Percentiles rank a stretch among this genome's conserved stretches.
These are phyloP conservation scores for Xyrichtys novacula DNA, from an alignment of 2,797 vertebrate species.

Conservation along the genomic window DNA sequence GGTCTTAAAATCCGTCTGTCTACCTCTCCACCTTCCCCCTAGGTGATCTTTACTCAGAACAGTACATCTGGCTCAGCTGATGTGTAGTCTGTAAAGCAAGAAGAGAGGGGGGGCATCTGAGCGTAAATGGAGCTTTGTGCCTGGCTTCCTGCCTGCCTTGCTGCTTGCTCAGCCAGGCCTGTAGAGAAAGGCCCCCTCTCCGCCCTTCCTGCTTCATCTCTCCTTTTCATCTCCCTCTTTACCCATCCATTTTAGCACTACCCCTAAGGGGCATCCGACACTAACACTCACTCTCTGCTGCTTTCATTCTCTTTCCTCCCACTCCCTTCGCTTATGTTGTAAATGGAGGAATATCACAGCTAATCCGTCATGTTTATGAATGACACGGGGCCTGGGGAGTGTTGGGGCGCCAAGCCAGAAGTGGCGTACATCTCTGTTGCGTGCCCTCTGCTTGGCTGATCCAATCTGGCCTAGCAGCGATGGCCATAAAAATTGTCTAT, in stretches of 20 bases:
- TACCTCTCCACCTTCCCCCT: slow-evolving; percentile 57
- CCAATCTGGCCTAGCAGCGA: slow-evolving; percentile 67
- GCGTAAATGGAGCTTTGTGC: slow-evolving; percentile 88
- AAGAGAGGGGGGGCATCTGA: slow-evolving; percentile 71
- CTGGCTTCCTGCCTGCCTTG: slow-evolving; percentile 78
- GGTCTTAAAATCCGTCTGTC: slow-evolving; percentile 40
- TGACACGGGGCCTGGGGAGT: slow-evolving; percentile 85
- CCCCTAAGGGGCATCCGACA: slow-evolving; percentile 85
- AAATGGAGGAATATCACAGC: slow-evolving; percentile 87
- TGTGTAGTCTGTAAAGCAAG: slow-evolving; percentile 84
- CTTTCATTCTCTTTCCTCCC: slow-evolving; percentile 67
- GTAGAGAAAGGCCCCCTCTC: slow-evolving; percentile 79
- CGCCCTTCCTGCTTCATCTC: slow-evolving; percentile 89
- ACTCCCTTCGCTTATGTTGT: slow-evolving; percentile 80
- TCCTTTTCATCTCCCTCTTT: slow-evolving; percentile 90
- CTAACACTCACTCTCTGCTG: slow-evolving; percentile 80
- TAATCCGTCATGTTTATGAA: slow-evolving; percentile 94
- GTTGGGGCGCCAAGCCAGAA: slow-evolving; percentile 62
- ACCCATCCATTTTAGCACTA: slow-evolving; percentile 92
- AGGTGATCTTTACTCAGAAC: slow-evolving; percentile 81
- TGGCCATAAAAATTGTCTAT: slow-evolving; percentile 60
- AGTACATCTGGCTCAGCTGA: slow-evolving; percentile 86
- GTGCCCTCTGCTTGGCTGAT: slow-evolving; percentile 73
- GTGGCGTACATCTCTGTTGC: slow-evolving; percentile 73
- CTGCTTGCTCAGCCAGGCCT: slow-evolving; percentile 84